Evolutionary conservation across 2,797 vertebrate genomes (phyloP).

Genomic region (Galagoides demidoff): DNA sequence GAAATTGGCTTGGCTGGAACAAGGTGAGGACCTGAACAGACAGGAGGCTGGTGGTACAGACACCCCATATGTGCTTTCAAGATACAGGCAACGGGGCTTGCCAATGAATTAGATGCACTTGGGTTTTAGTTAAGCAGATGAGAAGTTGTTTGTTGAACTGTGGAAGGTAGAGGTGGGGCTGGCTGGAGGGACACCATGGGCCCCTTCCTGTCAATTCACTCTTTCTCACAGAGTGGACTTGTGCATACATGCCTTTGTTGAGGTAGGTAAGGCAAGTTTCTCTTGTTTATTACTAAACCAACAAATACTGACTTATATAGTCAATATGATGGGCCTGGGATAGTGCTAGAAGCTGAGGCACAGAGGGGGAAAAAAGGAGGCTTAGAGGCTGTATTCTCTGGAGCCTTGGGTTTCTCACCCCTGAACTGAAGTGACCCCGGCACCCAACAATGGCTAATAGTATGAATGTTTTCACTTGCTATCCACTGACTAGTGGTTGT

Average conservation of each 20-base stretch:
- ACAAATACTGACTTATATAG: not conserved
- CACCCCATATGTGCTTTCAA: not conserved
- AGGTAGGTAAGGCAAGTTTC: not conserved
- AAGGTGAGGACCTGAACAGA: not conserved
- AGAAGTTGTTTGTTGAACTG: not conserved
- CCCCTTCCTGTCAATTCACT: not conserved
- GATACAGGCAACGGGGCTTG: not conserved
- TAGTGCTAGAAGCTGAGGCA: not conserved
- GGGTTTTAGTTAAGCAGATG: not conserved
- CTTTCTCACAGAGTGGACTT: not conserved
- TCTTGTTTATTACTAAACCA: conserved; percentile 43
- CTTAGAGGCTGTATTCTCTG: not conserved
- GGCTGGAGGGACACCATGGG: not conserved
- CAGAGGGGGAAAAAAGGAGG: not conserved
- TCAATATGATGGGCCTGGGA: not conserved
- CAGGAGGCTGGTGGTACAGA: not conserved
- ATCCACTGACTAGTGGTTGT: not conserved
- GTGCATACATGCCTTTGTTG: not conserved
- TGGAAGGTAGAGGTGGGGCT: not conserved
- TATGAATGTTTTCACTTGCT: not conserved
- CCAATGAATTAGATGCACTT: not conserved
- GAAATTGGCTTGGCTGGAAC: not conserved
- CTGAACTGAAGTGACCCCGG: not conserved
- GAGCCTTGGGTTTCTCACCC: not conserved
- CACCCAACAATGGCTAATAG: not conserved